Percentiles rank a stretch among this genome's conserved stretches.
These are phyloP conservation scores for Sphyrna mokarran DNA, from an alignment of 2,113 vertebrate species.

Conservation along the genomic window DNA sequence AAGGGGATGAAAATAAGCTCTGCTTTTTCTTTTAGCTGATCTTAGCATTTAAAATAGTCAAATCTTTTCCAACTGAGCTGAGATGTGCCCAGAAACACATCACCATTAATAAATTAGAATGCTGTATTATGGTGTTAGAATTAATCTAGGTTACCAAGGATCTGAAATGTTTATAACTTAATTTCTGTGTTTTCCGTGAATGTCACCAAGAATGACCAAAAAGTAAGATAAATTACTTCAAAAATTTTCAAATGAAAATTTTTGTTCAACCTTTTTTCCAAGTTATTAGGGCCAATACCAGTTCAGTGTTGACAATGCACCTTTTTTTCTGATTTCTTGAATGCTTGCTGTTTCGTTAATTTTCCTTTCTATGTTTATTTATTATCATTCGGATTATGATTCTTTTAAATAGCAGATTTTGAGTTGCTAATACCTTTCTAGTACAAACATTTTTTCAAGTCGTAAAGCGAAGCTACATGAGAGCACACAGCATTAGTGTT, in stretches of 20 bases:
- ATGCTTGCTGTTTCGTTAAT: not conserved
- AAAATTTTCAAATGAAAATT: not conserved
- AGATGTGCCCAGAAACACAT: not conserved
- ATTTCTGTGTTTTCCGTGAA: not conserved
- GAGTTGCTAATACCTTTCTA: not conserved
- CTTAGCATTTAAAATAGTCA: not conserved
- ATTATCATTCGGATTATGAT: not conserved
- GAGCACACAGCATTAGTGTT: not conserved
- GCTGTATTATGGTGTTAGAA: not conserved
- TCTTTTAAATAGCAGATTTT: not conserved
- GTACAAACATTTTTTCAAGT: not conserved
- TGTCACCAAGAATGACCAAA: not conserved
- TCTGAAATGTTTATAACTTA: not conserved
- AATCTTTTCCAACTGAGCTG: not conserved
- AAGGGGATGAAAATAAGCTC: not conserved
- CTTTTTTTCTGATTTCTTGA: not conserved
- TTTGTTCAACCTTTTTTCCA: not conserved
- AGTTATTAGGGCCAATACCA: not conserved
- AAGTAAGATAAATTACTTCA: not conserved
- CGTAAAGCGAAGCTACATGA: not conserved
- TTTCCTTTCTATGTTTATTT: not conserved
- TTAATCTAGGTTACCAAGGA: not conserved
- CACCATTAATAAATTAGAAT: not conserved
- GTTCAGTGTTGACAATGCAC: not conserved
- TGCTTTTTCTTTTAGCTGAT: not conserved